Base-by-base conservation (phyloP, 2,888 invertebrate species). In the Chrysina gloriosa region DNA sequence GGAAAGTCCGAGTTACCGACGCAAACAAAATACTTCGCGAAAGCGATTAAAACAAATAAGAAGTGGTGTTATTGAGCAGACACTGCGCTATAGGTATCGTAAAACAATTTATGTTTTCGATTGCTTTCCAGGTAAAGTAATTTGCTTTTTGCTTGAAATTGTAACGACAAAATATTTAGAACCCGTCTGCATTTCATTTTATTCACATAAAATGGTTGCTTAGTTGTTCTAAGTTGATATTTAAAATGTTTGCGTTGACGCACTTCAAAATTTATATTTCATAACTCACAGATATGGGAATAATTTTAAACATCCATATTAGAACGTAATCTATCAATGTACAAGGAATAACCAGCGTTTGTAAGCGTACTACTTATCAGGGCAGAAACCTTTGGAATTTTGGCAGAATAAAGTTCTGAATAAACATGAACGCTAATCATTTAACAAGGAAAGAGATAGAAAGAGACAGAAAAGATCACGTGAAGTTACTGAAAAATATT, bases 1-100 rank as follows among this genome's bases (percentile, higher is more conserved):
- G 39, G 50, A 64, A 64, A 52, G 64, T 58, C 58, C 58, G 27
- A 58, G 39, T 58, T 29, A 58, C 77, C 79, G 81, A 81, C 79
- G 79, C 80, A 80, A 81, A 81, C 80, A 80, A 80, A 81, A 81
- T 80, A 73, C 67, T 73, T 68, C 42, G 47, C 19, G 52, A 63
- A 58, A 58, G 42, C 58, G 58, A 58, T 58, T 58, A 58, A 58
- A 58, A 58, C 58, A 25, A 58, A 58, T 27, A 39, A 42, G 39
- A 19, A 42, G 7, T 16, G 42, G 25, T 39, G 27, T 27, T 42
- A 42, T 58, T 58, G 42, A 25, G 27, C 42, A 39, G 58, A 58
- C 25, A 58, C 27, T n/a, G 42, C 34, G 31, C 27, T 52, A 27
- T n/a, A 34, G 36, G 34, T 36, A 56, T 36, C 36, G 36, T 36